A percentile compares a stretch with the other conserved stretches of the same genome.
phyloP scores from a whole-genome alignment of 2,797 vertebrate species.

The Schizopygopsis pylzovi region DNA sequence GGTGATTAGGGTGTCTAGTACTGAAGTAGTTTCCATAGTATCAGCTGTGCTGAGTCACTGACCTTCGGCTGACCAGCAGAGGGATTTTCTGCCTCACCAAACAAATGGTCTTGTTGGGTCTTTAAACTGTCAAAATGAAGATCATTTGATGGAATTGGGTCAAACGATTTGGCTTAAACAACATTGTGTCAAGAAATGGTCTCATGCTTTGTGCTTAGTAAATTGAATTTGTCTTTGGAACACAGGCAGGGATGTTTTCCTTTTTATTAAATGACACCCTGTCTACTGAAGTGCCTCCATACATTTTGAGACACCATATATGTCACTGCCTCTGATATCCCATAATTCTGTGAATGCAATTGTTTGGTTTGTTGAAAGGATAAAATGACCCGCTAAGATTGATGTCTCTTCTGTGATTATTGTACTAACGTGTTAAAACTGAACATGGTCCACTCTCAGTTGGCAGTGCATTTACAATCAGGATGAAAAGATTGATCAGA shows the following conservation, averaged over 20 bases:
- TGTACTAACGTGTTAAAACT: background rate
- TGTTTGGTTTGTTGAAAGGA: background rate
- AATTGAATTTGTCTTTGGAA: constrained; percentile 6
- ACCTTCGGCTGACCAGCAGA: constrained; percentile 39
- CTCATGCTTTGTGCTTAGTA: background rate
- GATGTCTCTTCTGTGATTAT: constrained; percentile 15
- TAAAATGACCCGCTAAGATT: background rate
- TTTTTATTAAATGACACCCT: background rate
- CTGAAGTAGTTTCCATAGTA: constrained; percentile 38
- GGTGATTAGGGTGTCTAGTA: constrained; percentile 40
- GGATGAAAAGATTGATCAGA: background rate
- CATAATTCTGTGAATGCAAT: background rate
- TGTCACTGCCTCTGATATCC: background rate
- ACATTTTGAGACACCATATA: background rate
- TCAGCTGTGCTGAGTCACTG: constrained; percentile 39
- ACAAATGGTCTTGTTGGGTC: constrained; percentile 35
- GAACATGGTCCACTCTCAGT: background rate
- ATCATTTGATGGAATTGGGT: constrained; percentile 24
- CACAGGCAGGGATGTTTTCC: background rate
- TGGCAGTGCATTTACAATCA: background rate
- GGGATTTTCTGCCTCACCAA: constrained; percentile 28
- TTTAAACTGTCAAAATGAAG: constrained; percentile 36
- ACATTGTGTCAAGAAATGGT: constrained; percentile 2
- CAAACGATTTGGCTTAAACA: constrained; percentile 18
- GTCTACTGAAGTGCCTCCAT: background rate